Percentiles rank a stretch among this genome's conserved stretches.
phyloP scores from a whole-genome alignment of 2,888 invertebrate species.

The Tubulanus polymorphus region DNA sequence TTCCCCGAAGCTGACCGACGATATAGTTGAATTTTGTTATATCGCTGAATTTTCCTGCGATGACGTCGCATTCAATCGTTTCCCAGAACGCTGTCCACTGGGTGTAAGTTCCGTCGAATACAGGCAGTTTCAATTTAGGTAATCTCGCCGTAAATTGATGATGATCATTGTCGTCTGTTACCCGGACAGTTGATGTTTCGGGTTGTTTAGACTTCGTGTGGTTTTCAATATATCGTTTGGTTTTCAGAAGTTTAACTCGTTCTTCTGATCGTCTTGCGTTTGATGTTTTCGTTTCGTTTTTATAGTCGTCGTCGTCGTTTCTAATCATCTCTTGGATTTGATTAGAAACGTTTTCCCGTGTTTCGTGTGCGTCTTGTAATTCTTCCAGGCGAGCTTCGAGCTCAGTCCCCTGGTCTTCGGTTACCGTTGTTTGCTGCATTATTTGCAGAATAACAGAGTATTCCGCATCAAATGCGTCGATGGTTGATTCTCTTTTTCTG shows the following conservation, averaged over 20 bases:
- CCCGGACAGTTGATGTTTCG: too few relatives aligned
- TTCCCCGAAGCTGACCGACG: not conserved
- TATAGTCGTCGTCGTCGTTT: not conserved
- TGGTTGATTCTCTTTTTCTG: too few relatives aligned
- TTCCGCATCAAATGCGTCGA: too few relatives aligned
- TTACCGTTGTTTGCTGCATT: too few relatives aligned
- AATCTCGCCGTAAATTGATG: not conserved
- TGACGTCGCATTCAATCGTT: not conserved
- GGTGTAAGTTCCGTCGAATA: slow-evolving; percentile 1
- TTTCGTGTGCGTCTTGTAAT: too few relatives aligned
- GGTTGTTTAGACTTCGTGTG: too few relatives aligned
- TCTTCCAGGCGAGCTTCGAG: too few relatives aligned
- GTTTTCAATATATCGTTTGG: not conserved
- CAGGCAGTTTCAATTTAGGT: not conserved
- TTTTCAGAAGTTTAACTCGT: not conserved
- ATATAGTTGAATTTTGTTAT: not conserved
- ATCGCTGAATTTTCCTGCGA: not conserved
- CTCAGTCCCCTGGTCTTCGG: too few relatives aligned
- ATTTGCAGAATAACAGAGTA: too few relatives aligned
- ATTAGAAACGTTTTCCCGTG: too few relatives aligned
- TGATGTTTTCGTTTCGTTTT: not conserved
- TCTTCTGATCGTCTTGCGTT: not conserved
- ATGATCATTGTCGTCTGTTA: too few relatives aligned
- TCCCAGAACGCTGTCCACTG: not conserved
- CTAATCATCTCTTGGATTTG: not conserved